These are phyloP conservation scores for Laothoe populi DNA, from an alignment of 2,888 invertebrate genomes.

Conservation along the genomic window DNA sequence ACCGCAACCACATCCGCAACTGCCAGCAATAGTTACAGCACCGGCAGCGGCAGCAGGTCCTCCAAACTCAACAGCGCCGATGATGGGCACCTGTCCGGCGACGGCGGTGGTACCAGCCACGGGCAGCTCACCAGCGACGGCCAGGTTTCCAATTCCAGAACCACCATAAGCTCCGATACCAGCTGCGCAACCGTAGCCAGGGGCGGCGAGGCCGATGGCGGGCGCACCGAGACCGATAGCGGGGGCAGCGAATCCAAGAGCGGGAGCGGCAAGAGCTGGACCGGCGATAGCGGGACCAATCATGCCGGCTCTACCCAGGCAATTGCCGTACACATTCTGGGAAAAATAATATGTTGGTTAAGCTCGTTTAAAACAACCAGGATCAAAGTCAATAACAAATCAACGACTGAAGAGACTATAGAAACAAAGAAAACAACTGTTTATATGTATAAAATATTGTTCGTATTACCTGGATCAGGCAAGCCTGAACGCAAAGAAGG, in stretches of 20 bases:
- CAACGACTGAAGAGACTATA: too few species aligned
- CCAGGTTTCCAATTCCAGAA: slow-evolving; percentile 33
- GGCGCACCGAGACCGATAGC: background rate
- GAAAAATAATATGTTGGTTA: slow-evolving; percentile 11
- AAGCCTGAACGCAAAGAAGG: slow-evolving; percentile 40
- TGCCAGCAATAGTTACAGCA: slow-evolving; percentile 34
- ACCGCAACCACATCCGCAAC: slow-evolving; percentile 36
- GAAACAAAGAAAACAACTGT: too few species aligned
- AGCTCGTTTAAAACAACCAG: too few species aligned
- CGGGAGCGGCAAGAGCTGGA: slow-evolving; percentile 21
- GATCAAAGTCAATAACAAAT: too few species aligned
- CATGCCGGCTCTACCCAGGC: slow-evolving; percentile 30
- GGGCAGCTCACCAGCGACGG: slow-evolving; percentile 35
- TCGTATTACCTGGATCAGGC: slow-evolving; percentile 40
- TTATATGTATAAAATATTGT: too few species aligned
- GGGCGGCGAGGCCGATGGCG: background rate
- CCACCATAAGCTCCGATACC: slow-evolving; percentile 27
- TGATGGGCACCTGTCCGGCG: slow-evolving; percentile 35
- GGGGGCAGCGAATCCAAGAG: background rate
- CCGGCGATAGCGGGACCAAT: slow-evolving; percentile 26
- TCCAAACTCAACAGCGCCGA: slow-evolving; percentile 35
- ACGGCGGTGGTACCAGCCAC: slow-evolving; percentile 31
- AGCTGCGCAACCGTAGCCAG: slow-evolving; percentile 6
- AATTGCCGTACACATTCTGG: slow-evolving; percentile 36
- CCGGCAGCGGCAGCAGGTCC: slow-evolving; percentile 32